Evolutionary conservation across 2,797 vertebrate genomes (phyloP).

Genomic region (Enteromius mattozi): DNA sequence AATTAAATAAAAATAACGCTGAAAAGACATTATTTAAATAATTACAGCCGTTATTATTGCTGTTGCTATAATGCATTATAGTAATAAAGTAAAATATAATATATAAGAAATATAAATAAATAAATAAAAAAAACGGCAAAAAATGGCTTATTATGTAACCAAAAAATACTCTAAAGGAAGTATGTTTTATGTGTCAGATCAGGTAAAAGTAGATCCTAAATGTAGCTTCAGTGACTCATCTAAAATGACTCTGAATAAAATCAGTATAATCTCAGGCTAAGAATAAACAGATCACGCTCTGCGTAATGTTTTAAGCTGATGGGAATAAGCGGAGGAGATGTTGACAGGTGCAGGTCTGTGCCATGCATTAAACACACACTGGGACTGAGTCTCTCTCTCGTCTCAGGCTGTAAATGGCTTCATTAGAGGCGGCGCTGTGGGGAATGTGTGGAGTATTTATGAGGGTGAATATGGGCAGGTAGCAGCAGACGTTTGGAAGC

Average conservation of each 20-base stretch:
- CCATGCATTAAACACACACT: constrained; percentile 91
- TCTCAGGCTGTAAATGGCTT: constrained; percentile 98
- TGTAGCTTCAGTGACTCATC: background rate
- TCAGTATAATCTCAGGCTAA: constrained; percentile 27
- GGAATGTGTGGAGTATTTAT: constrained; percentile 97
- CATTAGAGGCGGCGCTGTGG: constrained; percentile 97
- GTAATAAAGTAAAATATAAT: background rate
- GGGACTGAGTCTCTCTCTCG: constrained; percentile 88
- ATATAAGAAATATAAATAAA: background rate
- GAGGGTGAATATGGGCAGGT: constrained; percentile 99
- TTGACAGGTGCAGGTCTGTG: constrained; percentile 71
- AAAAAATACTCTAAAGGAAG: background rate
- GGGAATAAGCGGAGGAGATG: constrained; percentile 1
- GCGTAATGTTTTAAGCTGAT: constrained; percentile 27
- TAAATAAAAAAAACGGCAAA: too few relatives aligned
- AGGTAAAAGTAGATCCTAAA: background rate
- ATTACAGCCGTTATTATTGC: background rate
- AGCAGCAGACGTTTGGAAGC: constrained; percentile 87
- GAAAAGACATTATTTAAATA: background rate
- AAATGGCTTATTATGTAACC: background rate
- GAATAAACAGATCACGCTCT: constrained; percentile 5
- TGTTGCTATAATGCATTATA: background rate
- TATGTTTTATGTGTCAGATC: background rate
- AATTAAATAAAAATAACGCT: background rate
- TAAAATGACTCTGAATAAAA: constrained; percentile 24